Percentiles rank a stretch among this genome's conserved stretches.
These are phyloP conservation scores for Pycnonotus jocosus DNA, from an alignment of 2,113 vertebrate genomes.

Conservation along the genomic window DNA sequence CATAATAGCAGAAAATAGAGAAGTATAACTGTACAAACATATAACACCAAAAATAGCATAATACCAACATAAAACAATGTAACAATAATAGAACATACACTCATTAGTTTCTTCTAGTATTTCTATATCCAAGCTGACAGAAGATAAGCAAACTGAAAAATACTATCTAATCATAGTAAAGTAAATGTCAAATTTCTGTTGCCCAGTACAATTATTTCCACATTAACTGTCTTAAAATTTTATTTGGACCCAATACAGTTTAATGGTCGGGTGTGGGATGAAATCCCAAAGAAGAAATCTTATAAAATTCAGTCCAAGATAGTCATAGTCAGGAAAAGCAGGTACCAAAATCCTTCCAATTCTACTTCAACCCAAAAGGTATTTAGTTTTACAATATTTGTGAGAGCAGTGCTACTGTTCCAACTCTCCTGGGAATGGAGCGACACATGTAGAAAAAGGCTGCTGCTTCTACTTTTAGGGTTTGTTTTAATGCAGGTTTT, in stretches of 20 bases:
- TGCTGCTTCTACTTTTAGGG: background rate
- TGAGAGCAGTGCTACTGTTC: background rate
- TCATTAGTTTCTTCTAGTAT: background rate
- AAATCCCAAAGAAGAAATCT: background rate
- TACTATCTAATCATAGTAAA: background rate
- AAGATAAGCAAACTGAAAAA: background rate
- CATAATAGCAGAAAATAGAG: background rate
- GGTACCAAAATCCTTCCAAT: background rate
- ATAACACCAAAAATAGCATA: background rate
- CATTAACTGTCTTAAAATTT: background rate
- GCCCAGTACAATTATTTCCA: background rate
- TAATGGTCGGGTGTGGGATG: background rate
- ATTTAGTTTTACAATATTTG: background rate
- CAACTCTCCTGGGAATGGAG: background rate
- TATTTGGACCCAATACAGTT: background rate
- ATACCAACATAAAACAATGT: background rate
- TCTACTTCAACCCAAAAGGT: background rate
- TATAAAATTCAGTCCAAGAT: background rate
- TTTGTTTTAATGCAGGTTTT: background rate
- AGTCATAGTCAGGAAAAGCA: background rate
- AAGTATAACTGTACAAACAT: background rate
- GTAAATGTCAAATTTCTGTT: background rate
- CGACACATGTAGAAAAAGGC: background rate
- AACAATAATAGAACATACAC: background rate
- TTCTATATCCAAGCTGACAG: background rate